phyloP scores from a whole-genome alignment of 2,113 vertebrate species.

The Probosciger aterrimus region DNA sequence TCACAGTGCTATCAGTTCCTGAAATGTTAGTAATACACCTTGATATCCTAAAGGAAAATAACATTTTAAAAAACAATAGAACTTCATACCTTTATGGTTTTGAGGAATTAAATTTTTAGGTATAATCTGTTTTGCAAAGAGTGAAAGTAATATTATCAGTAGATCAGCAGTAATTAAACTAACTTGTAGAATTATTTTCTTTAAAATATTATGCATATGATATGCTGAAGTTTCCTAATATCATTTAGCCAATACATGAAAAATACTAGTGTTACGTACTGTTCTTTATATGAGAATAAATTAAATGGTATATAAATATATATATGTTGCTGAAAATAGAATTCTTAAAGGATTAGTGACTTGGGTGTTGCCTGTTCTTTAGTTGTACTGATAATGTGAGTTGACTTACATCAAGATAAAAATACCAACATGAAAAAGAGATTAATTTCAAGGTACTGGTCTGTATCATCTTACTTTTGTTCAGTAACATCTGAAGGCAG shows the following conservation, averaged over 20 bases:
- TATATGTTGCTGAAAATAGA: not conserved
- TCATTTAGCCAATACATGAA: not conserved
- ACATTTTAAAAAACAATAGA: not conserved
- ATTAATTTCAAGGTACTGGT: constrained; percentile 35
- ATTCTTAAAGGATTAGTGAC: not conserved
- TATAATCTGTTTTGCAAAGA: not conserved
- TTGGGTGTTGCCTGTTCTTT: not conserved
- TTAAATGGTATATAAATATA: not conserved
- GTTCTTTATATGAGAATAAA: not conserved
- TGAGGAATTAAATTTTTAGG: not conserved
- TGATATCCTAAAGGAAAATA: not conserved
- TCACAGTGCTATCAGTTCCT: not conserved
- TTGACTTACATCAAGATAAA: not conserved
- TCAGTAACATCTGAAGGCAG: constrained; percentile 20
- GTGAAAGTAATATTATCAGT: not conserved
- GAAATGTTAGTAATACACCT: not conserved
- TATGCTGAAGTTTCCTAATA: not conserved
- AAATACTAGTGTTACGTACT: not conserved
- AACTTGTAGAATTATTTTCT: not conserved
- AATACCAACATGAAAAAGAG: not conserved
- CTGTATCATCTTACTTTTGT: not conserved
- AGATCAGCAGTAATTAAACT: not conserved
- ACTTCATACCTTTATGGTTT: accelerated
- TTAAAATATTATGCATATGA: not conserved
- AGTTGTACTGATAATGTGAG: not conserved